phyloP scores from a whole-genome alignment of 1,140 invertebrate genomes.

The Calephelis nemesis region DNA sequence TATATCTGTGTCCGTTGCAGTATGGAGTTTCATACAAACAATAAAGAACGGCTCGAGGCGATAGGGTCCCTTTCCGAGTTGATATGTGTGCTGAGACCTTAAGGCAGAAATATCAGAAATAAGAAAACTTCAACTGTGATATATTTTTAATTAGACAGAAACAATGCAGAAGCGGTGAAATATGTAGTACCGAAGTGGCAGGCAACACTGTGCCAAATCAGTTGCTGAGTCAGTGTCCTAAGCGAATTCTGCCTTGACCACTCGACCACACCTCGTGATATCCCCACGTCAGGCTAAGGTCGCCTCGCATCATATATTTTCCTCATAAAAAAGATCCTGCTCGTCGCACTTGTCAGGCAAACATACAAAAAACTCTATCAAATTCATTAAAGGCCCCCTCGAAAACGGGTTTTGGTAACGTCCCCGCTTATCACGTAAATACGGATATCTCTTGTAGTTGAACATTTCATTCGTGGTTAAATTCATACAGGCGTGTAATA shows the following conservation, averaged over 20 bases:
- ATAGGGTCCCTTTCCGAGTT: no score
- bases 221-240: background rate
- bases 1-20: no score
- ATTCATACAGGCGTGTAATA: slow-evolving; percentile 93
- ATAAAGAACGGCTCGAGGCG: no score
- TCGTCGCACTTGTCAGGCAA: slow-evolving; percentile 87
- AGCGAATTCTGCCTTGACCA: slow-evolving; percentile 3
- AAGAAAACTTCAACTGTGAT: background rate
- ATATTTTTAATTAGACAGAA: background rate
- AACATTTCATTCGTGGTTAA: slow-evolving; percentile 97
- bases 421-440: slow-evolving; percentile 91
- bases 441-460: slow-evolving; percentile 94
- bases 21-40: no score
- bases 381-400: slow-evolving; percentile 90
- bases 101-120: background rate
- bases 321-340: slow-evolving; percentile 85
- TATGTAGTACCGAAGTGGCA: background rate
- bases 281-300: slow-evolving; percentile 23
- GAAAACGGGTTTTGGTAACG: slow-evolving; percentile 94
- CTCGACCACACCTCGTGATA: slow-evolving; percentile 19
- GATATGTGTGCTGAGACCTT: no score
- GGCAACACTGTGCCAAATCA: background rate
- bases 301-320: slow-evolving; percentile 79
- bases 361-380: slow-evolving; percentile 94
- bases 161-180: slow-evolving; percentile 4